Conservation (phyloP, 2,888 invertebrate genomes). For the Drosophila nr. perissopoda region DNA sequence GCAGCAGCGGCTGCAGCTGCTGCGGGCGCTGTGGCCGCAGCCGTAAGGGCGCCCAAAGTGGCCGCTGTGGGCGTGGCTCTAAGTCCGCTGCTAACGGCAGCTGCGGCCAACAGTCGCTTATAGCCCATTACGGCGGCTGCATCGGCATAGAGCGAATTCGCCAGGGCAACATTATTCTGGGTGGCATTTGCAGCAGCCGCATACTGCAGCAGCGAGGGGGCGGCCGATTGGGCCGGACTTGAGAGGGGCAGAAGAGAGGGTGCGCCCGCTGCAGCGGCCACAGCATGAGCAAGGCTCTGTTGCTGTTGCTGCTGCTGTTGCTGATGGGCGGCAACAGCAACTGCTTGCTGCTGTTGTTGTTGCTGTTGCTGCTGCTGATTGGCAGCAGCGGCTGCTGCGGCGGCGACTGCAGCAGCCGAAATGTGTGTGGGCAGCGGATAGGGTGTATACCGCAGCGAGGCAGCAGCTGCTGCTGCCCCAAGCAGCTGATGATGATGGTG, state of each 20-base stretch:
- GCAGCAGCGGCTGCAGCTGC: constrained; percentile 79
- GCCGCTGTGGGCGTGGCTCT: constrained; percentile 71
- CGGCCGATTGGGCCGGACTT: constrained; percentile 72
- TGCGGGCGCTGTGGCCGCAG: constrained; percentile 76
- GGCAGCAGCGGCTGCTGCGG: constrained; percentile 78
- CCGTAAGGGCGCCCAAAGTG: constrained; percentile 81
- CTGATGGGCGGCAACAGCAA: constrained; percentile 79
- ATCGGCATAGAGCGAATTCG: constrained; percentile 86
- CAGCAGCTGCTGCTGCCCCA: constrained; percentile 60
- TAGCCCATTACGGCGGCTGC: constrained; percentile 84
- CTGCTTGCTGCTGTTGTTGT: constrained; percentile 66
- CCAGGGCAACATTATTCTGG: constrained; percentile 81
- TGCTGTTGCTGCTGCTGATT: constrained; percentile 84
- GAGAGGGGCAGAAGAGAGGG: constrained; percentile 60
- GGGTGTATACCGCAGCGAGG: constrained; percentile 86
- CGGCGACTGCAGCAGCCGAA: constrained; percentile 82
- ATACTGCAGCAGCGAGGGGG: constrained; percentile 86
- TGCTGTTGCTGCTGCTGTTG: constrained; percentile 76
- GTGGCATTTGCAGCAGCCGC: constrained; percentile 87
- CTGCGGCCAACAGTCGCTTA: constrained; percentile 84
- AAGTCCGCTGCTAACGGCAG: constrained; percentile 82
- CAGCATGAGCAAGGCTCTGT: constrained; percentile 73
- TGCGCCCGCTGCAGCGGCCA: constrained; percentile 71
- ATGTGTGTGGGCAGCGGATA: constrained; percentile 87
- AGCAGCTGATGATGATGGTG: constrained; percentile 62